Evolutionary conservation across 2,113 vertebrate genomes (phyloP).

Genomic region (Phainopepla nitens): DNA sequence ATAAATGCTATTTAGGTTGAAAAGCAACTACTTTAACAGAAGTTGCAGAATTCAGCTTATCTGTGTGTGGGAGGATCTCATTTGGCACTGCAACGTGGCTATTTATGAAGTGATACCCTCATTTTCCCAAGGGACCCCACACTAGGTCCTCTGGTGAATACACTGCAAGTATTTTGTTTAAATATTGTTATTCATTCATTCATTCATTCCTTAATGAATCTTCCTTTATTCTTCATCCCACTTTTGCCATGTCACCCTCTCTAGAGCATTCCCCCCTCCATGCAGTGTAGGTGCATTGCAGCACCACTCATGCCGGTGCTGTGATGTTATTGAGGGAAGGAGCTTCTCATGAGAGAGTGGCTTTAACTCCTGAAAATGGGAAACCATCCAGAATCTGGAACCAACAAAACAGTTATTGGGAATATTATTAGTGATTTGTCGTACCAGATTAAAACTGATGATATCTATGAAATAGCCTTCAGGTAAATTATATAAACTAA

Average conservation of each 20-base stretch:
- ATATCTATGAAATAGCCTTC: neutral
- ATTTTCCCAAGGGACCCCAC: neutral
- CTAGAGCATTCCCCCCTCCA: neutral
- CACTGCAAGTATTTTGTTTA: neutral
- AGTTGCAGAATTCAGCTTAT: neutral
- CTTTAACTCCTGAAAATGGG: neutral
- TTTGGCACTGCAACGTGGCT: fast-evolving
- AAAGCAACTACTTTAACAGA: neutral
- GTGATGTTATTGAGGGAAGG: neutral
- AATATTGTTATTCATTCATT: neutral
- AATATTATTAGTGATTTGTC: neutral
- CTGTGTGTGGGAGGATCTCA: neutral
- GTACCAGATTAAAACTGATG: neutral
- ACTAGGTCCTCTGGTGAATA: neutral
- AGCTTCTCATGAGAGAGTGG: neutral
- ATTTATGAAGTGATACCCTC: neutral
- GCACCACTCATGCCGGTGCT: neutral
- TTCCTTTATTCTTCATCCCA: neutral
- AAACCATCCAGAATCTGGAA: neutral
- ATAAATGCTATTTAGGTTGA: neutral
- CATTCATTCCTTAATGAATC: neutral
- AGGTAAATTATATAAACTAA: neutral
- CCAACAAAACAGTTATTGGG: neutral
- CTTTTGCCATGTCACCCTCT: neutral
- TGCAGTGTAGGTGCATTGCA: fast-evolving